Conservation (phyloP, 2,113 vertebrate genomes). For the Morone saxatilis region DNA sequence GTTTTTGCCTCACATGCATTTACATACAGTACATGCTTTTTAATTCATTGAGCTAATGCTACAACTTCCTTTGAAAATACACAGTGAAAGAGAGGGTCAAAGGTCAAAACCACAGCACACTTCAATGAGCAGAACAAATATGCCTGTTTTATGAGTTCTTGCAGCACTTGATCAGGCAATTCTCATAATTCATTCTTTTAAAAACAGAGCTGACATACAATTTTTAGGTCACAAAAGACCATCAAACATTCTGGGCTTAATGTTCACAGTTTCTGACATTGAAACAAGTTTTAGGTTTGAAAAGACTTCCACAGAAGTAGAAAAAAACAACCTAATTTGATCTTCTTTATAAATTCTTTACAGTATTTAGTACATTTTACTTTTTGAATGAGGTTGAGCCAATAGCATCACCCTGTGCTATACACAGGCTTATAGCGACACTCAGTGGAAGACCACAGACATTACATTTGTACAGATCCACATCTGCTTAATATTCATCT, state of each 20-base stretch:
- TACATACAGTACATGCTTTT: slow-evolving; percentile 15
- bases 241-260: not conserved
- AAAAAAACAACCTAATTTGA: not conserved
- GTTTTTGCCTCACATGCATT: slow-evolving; percentile 25
- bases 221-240: not conserved
- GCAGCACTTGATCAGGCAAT: not conserved
- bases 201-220: not conserved
- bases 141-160: not conserved
- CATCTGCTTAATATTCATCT: not conserved
- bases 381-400: not conserved
- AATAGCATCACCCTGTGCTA: accelerated
- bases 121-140: accelerated
- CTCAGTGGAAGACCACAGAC: slow-evolving; percentile 44
- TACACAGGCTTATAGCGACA: slow-evolving; percentile 24
- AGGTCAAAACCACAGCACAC: not conserved
- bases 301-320: not conserved
- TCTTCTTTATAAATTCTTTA: not conserved
- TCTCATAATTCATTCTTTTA: not conserved
- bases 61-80: slow-evolving; percentile 11
- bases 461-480: not conserved
- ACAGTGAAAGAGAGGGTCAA: not conserved
- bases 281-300: not conserved
- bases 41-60: slow-evolving; percentile 10
- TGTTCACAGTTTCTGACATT: not conserved
- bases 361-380: not conserved